Evolutionary conservation across 37 sponge, comb jelly and placozoan species (phyloP), one percentile per base, ranked within the genome.

Genomic region (Eunapius fragilis): DNA sequence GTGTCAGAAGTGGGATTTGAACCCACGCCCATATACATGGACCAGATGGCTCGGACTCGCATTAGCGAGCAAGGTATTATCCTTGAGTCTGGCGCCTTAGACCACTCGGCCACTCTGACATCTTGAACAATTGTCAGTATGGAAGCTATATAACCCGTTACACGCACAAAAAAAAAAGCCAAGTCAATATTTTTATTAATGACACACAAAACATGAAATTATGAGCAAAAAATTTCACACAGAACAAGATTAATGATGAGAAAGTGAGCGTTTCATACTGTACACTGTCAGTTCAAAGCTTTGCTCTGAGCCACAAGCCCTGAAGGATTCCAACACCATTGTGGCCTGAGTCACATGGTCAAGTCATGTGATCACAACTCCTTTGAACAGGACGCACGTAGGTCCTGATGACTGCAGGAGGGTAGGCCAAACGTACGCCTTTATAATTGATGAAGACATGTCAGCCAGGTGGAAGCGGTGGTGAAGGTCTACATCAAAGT

Each of bases 11-110:
- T 98, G 98, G 98, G 98, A 98, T 98, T 98, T 92, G 98, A 98
- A 98, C 98, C 98, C 98, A 98, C 98, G 98, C 98, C 98, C 95
- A 96, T 97, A 96, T 98, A 92, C 97, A 97, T 96, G 95, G 98
- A 98, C 97, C 98, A 98, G 98, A 98, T 96, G 76, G 38, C 95
- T 90, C 92, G 72, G 77, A 85, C 77, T 84, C 76, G 81, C 75
- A 58, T 75, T 70, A 69, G 72, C 83, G 88, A 76, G 90, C 87
- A 93, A 95, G 92, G 69, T 69, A 50, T 88, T 50, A 74, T 36
- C 82, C 98, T 96, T 98, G 98, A 98, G 94, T 95, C 98, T 97
- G 97, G 96, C 97, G 95, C 97, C 97, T 97, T 97, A 97, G 97
- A 97, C 97, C 97, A 88, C 97, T 97, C 98, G 96, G 98, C 96